These are phyloP conservation scores for Mythimna impura DNA, from an alignment of 2,888 invertebrate species.

Conservation along the genomic window DNA sequence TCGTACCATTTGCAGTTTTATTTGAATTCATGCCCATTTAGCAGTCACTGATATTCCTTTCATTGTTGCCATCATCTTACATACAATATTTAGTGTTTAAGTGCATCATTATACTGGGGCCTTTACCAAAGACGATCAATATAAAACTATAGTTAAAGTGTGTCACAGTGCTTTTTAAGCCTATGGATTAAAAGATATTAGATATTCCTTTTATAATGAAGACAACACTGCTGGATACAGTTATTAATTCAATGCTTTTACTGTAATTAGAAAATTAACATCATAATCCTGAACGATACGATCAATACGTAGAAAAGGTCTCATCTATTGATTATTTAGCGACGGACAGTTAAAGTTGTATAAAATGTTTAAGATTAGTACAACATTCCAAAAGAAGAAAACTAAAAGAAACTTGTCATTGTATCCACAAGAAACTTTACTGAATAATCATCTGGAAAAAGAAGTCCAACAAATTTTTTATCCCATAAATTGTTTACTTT, in stretches of 20 bases:
- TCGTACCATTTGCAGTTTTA: too few species aligned
- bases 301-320: background rate
- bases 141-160: too few species aligned
- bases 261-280: background rate
- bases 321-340: background rate
- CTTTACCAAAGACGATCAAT: too few species aligned
- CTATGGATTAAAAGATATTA: background rate
- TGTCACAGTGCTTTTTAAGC: background rate
- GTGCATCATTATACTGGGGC: too few species aligned
- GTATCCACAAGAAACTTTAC: background rate
- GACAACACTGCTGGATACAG: background rate
- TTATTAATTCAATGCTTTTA: constrained; percentile 3
- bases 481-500: constrained; percentile 3
- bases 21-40: too few species aligned
- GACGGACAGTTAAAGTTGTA: background rate
- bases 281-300: background rate
- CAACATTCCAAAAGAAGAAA: background rate
- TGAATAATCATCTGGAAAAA: constrained; percentile 4
- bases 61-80: too few species aligned
- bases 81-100: too few species aligned
- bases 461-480: background rate
- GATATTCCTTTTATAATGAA: background rate
- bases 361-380: constrained; percentile 3
- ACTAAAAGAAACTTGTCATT: background rate
- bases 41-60: too few species aligned